phyloP scores from a whole-genome alignment of 2,113 vertebrate genomes.

The Corythaeola cristata region DNA sequence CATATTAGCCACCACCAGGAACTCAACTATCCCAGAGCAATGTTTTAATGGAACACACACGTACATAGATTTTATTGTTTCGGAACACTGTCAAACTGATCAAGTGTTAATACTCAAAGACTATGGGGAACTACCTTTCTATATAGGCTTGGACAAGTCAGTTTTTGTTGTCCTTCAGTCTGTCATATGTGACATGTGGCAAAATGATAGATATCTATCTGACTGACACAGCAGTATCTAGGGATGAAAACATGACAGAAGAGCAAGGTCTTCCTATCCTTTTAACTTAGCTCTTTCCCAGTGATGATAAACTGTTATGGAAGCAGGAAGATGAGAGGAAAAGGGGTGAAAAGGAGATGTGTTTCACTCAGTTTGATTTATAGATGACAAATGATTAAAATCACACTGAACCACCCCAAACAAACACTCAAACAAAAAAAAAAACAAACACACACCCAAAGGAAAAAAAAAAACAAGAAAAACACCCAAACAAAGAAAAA shows the following conservation, averaged over 20 bases:
- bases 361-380: neutral
- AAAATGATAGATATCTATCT: neutral
- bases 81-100: neutral
- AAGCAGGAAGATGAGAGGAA: neutral
- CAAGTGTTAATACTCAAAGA: neutral
- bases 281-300: neutral
- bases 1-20: neutral
- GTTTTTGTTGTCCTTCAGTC: neutral
- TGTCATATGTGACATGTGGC: neutral
- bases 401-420: neutral
- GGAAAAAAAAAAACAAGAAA: too few relatives aligned
- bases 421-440: neutral
- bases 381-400: neutral
- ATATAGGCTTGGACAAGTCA: neutral
- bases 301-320: neutral
- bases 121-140: neutral
- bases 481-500: neutral
- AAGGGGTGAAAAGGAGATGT: neutral
- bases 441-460: neutral
- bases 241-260: neutral
- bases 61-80: fast-evolving
- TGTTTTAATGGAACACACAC: neutral
- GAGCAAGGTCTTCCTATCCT: neutral
- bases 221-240: neutral
- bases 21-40: neutral